Percentiles rank a stretch among this genome's conserved stretches.
Conservation (phyloP, 2,113 vertebrate species). For the Acinonyx jubatus region DNA sequence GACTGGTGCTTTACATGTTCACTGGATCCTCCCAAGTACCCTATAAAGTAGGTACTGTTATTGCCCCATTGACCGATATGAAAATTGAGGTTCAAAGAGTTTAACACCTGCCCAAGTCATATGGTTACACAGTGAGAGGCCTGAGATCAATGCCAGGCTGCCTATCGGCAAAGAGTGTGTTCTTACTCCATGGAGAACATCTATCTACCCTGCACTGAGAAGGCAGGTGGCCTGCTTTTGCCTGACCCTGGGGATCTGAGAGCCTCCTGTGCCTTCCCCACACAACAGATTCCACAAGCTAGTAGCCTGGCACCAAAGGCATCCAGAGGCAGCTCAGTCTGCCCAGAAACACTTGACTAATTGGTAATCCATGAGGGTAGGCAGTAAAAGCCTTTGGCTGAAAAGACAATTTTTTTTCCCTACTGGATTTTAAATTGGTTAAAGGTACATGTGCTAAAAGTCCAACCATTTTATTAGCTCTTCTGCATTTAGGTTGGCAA, state of each 20-base stretch:
- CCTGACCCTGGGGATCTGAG: background rate
- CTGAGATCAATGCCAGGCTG: background rate
- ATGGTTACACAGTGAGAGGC: background rate
- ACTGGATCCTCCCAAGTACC: background rate
- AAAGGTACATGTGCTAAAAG: slow-evolving; percentile 27
- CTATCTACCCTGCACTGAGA: background rate
- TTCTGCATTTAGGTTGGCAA: background rate
- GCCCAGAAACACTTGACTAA: background rate
- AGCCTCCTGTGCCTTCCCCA: background rate
- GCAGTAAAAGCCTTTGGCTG: background rate
- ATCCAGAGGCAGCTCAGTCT: background rate
- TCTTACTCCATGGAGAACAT: background rate
- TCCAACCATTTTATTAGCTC: background rate
- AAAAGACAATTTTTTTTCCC: background rate
- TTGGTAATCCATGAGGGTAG: background rate
- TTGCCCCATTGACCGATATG: background rate
- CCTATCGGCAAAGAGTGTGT: background rate
- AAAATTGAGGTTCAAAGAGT: background rate
- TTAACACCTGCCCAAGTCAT: background rate
- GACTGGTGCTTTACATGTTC: background rate
- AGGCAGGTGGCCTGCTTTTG: background rate
- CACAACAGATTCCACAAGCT: background rate
- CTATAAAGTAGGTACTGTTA: background rate
- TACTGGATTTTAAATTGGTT: slow-evolving; percentile 10
- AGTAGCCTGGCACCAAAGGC: background rate